Evolutionary conservation across 2,113 vertebrate genomes (phyloP), one percentile per base, ranked within the genome.

Genomic region (Helogale parvula): DNA sequence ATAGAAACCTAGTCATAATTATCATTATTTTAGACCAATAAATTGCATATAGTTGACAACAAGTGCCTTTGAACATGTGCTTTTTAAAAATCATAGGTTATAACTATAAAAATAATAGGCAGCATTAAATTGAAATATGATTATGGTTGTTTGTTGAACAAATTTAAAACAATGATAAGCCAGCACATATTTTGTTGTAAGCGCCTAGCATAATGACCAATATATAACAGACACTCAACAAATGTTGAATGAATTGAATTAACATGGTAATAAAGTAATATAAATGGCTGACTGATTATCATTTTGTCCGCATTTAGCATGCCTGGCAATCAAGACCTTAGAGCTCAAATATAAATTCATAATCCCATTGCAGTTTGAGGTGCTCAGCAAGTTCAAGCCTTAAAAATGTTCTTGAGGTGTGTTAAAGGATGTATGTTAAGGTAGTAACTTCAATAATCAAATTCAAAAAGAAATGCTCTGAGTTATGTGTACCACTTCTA

Each of bases 161-260:
- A 89, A 90, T 96, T 94, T 93, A 74, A 83, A 96, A 80, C 92
- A 89, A 74, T 87, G 52, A 92, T 85, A 87, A 88, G 35, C 33
- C 31, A 83, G n/a, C 23, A 81, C n/a, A 95, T 69, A 93, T 87
- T 68, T 86, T 93, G 25, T 54, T 66, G 31, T 69, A 77, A 93
- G 25, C 81, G 72, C 29, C 81, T 89, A 74, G 38, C 38, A 69
- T 93, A 93, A 85, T 92, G 79, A 93, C 45, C 54, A 81, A 12
- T 90, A n/a, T 80, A 79, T 79, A 92, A 94, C 15, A 84, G 84
- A 88, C 27, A 83, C 50, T 91, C 13, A 88, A 93, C 23, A 71
- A 91, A 94, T 90, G 66, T 68, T 93, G 45, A 91, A 71, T 94
- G 60, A 82, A 94, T 88, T 86, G 16, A 83, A 92, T 92, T 94